These are phyloP conservation scores for Spodoptera littoralis DNA, from an alignment of 2,888 invertebrate genomes.

Conservation along the genomic window DNA sequence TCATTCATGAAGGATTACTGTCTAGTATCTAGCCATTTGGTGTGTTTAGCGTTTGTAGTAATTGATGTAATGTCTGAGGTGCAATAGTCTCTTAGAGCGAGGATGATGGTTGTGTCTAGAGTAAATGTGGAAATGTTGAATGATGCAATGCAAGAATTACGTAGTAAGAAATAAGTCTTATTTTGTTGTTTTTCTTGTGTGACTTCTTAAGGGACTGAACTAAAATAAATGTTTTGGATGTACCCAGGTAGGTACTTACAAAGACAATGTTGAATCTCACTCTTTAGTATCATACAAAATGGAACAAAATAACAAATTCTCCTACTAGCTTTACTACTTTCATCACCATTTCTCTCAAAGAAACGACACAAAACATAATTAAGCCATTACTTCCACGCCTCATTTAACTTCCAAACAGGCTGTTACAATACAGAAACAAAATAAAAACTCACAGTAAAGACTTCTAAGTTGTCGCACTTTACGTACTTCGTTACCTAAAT, in stretches of 20 bases:
- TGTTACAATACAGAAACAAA: conserved; percentile 59
- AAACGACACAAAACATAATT: conserved; percentile 34
- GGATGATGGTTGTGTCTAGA: too few relatives aligned
- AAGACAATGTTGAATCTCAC: too few relatives aligned
- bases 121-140: too few relatives aligned
- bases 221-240: too few relatives aligned
- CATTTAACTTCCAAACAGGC: conserved; percentile 52
- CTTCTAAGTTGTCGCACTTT: conserved; percentile 52
- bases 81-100: neutral
- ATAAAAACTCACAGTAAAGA: conserved; percentile 56
- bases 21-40: conserved; percentile 40
- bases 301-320: neutral
- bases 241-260: too few relatives aligned
- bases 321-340: neutral
- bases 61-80: conserved; percentile 13
- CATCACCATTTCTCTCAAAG: conserved; percentile 2
- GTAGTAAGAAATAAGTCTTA: too few relatives aligned
- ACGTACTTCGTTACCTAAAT: conserved; percentile 59
- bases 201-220: too few relatives aligned
- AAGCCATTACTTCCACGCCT: conserved; percentile 42
- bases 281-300: neutral
- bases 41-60: conserved; percentile 12
- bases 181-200: too few relatives aligned
- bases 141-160: too few relatives aligned
- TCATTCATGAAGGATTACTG: conserved; percentile 43